Percentiles rank a stretch among this genome's conserved stretches.
Evolutionary conservation across 1,140 invertebrate genomes (phyloP).

Genomic region (Tetranychus urticae): DNA sequence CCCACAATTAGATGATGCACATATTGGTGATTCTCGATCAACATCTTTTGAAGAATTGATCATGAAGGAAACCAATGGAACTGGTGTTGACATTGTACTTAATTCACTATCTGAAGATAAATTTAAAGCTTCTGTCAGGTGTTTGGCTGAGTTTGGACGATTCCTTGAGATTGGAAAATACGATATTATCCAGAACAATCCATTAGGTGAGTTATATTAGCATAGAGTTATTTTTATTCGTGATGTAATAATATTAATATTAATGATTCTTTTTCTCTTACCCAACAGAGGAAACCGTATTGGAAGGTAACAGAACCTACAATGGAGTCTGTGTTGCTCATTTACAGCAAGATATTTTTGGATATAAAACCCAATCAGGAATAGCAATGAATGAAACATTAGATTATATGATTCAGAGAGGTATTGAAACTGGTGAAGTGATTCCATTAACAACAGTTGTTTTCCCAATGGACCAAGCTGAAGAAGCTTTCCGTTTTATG

Average conservation of each 20-base stretch:
- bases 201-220: constrained; percentile 39
- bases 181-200: constrained; percentile 69
- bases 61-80: constrained; percentile 24
- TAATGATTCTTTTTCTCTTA: neutral
- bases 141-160: constrained; percentile 62
- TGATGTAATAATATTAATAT: constrained; percentile 17
- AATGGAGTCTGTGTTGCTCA: constrained; percentile 84
- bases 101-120: constrained; percentile 84
- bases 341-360: constrained; percentile 34
- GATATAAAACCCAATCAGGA: neutral
- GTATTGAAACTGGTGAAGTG: constrained; percentile 61
- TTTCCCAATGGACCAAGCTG: constrained; percentile 55
- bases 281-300: neutral
- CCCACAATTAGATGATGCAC: constrained; percentile 23
- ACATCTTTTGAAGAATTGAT: constrained; percentile 26
- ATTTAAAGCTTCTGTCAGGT: constrained; percentile 60
- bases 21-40: constrained; percentile 30
- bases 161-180: constrained; percentile 95
- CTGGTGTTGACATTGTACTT: constrained; percentile 72
- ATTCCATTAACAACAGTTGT: constrained; percentile 52
- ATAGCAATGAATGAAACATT: neutral
- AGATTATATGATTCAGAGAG: constrained; percentile 40
- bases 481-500: constrained; percentile 83
- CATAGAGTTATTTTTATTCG: constrained; percentile 18
- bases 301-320: constrained; percentile 78